Evolutionary conservation across 2,888 invertebrate species (phyloP).

Genomic region (Pteria penguin): DNA sequence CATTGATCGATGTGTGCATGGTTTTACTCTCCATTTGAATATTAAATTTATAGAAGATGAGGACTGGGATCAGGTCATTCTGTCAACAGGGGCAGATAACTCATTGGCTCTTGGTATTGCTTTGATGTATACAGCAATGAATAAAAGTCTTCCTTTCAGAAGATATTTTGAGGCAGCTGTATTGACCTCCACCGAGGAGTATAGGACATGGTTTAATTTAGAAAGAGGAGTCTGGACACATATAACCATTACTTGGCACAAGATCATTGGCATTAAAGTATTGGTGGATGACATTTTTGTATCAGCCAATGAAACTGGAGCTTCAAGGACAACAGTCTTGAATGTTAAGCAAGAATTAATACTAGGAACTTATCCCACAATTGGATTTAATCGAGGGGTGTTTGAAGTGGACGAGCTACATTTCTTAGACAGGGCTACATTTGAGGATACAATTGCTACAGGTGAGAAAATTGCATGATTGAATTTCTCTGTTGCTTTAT

Average conservation of each 20-base stretch:
- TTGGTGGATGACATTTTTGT: slow-evolving; percentile 44
- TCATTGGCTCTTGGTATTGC: slow-evolving; percentile 39
- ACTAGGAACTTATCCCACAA: slow-evolving; percentile 1
- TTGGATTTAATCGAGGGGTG: neutral
- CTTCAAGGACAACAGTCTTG: slow-evolving; percentile 3
- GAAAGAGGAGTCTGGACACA: slow-evolving; percentile 40
- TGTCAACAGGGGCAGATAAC: slow-evolving; percentile 42
- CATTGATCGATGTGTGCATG: slow-evolving; percentile 37
- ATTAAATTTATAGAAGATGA: slow-evolving; percentile 31
- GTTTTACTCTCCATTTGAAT: slow-evolving; percentile 41
- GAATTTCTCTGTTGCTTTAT: neutral
- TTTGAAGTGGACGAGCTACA: slow-evolving; percentile 42
- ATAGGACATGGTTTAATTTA: slow-evolving; percentile 45
- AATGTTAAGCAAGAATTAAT: neutral
- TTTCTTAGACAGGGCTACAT: slow-evolving; percentile 36
- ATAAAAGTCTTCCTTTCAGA: slow-evolving; percentile 44
- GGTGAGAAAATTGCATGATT: slow-evolving; percentile 3
- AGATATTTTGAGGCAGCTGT: slow-evolving; percentile 45
- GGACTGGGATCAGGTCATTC: slow-evolving; percentile 41
- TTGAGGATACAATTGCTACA: slow-evolving; percentile 1
- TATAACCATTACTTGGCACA: slow-evolving; percentile 36
- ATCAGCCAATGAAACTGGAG: slow-evolving; percentile 17
- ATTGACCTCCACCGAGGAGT: slow-evolving; percentile 30
- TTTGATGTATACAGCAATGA: slow-evolving; percentile 40
- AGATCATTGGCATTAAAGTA: slow-evolving; percentile 37